A percentile compares a stretch with the other conserved stretches of the same genome.
phyloP scores from a whole-genome alignment of 2,888 invertebrate genomes.

The Acleris holmiana region DNA sequence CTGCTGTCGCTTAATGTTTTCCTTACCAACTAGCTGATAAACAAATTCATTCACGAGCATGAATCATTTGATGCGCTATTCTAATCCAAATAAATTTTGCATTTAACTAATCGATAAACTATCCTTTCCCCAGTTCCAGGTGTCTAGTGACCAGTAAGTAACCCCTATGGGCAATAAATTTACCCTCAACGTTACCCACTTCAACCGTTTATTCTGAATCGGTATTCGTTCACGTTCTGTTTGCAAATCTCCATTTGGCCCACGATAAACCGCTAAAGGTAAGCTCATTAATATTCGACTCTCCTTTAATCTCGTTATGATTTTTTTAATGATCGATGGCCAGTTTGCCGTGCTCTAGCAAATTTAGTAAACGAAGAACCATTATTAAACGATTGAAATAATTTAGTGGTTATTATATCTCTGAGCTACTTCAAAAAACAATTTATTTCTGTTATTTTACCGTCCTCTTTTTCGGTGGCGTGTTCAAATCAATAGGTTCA shows the following conservation, averaged over 20 bases:
- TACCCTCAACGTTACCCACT: constrained; percentile 42
- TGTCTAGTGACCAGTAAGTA: constrained; percentile 8
- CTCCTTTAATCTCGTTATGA: constrained; percentile 34
- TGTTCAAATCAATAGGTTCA: neutral
- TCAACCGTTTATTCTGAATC: constrained; percentile 50
- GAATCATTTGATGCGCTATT: neutral
- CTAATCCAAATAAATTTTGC: constrained; percentile 6
- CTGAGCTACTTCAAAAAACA: too few species aligned
- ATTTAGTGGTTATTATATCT: neutral
- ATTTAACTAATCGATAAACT: constrained; percentile 17
- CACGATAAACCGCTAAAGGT: constrained; percentile 57
- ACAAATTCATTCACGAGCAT: neutral
- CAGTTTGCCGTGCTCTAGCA: neutral
- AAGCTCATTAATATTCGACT: constrained; percentile 55
- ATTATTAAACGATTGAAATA: neutral
- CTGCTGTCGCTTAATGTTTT: neutral
- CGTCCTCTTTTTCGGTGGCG: neutral
- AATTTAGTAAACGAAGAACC: too few species aligned
- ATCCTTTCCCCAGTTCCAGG: constrained; percentile 21
- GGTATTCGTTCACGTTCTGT: constrained; percentile 41
- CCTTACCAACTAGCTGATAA: neutral
- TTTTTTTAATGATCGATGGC: constrained; percentile 7
- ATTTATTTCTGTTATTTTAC: too few species aligned
- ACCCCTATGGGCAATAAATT: constrained; percentile 28
- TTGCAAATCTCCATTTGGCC: constrained; percentile 50